phyloP scores from a whole-genome alignment of 2,888 invertebrate genomes.

The Rhagonycha lutea region DNA sequence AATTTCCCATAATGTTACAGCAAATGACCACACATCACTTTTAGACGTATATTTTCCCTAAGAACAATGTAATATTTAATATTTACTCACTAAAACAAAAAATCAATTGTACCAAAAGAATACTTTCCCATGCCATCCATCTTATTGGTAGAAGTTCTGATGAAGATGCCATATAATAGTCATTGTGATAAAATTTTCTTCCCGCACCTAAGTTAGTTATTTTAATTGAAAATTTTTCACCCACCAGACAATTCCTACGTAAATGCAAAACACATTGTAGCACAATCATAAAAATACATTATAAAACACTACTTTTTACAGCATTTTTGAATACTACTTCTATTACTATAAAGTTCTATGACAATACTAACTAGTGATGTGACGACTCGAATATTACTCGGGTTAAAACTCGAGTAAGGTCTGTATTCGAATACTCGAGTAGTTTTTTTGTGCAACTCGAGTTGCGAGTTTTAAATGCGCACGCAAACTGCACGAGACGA shows the following conservation, averaged over 20 bases:
- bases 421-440: no score
- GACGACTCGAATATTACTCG: no score
- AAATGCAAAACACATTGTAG: not conserved
- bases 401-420: no score
- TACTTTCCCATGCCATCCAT: constrained; percentile 89
- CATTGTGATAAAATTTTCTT: constrained; percentile 70
- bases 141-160: constrained; percentile 75
- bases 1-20: constrained; percentile 86
- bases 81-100: not conserved
- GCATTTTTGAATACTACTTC: no score
- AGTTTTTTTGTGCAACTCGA: no score
- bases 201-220: constrained; percentile 77
- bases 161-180: constrained; percentile 80
- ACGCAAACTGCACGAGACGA: no score
- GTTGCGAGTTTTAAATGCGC: no score
- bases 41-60: constrained; percentile 82
- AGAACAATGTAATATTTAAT: constrained; percentile 13
- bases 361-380: no score
- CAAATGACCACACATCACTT: constrained; percentile 89
- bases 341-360: no score
- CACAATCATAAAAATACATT: not conserved
- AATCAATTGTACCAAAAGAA: constrained; percentile 68
- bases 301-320: not conserved
- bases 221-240: constrained; percentile 72
- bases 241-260: constrained; percentile 80